A percentile compares a stretch with the other conserved stretches of the same genome.
phyloP scores from a whole-genome alignment of 1,140 invertebrate species.

The Arctopsyche grandis region DNA sequence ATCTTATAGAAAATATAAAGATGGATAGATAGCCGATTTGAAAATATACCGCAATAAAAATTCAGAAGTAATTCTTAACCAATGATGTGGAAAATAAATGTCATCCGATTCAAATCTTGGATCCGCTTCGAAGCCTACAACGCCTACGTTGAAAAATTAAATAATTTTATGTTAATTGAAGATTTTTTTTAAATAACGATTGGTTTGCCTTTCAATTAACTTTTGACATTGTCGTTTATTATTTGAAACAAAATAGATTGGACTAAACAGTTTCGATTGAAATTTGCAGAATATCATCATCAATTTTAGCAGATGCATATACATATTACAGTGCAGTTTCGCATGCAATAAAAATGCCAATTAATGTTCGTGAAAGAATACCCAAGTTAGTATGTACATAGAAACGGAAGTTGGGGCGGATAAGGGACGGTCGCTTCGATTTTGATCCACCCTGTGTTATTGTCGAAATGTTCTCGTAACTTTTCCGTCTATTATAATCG shows the following conservation, averaged over 20 bases:
- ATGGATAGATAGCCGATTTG: too few species aligned
- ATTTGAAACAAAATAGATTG: too few species aligned
- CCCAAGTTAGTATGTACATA: too few species aligned
- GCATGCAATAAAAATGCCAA: neutral
- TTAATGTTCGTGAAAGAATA: neutral
- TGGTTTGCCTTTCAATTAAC: too few species aligned
- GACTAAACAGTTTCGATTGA: too few species aligned
- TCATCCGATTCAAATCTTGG: neutral
- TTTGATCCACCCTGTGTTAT: neutral
- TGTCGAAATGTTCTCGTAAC: neutral
- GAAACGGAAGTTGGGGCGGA: too few species aligned
- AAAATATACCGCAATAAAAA: neutral
- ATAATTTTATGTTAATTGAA: conserved; percentile 6
- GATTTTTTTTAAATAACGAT: neutral
- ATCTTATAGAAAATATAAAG: too few species aligned
- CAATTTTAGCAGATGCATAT: too few species aligned
- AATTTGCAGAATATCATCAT: too few species aligned
- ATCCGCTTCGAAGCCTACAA: neutral
- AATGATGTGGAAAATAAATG: conserved; percentile 12
- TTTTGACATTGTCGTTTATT: too few species aligned
- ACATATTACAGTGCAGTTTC: too few species aligned
- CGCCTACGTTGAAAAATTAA: neutral
- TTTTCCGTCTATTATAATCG: conserved; percentile 40
- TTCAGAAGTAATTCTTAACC: neutral
- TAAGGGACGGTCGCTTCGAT: neutral